Conservation (phyloP, 2,888 invertebrate genomes). For the Cephus sareptanus region DNA sequence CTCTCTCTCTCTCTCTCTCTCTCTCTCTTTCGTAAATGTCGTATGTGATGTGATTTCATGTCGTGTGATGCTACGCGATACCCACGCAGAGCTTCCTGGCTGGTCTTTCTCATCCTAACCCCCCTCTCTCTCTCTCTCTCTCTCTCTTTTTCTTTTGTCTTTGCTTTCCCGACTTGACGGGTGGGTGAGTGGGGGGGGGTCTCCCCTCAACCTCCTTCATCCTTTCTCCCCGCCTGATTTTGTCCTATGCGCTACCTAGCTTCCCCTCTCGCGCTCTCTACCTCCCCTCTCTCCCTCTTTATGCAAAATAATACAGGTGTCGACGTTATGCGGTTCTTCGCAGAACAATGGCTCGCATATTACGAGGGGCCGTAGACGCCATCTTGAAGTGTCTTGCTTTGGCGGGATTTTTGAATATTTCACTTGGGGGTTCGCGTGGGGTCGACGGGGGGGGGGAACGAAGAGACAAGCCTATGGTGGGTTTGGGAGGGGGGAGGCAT, state of each 20-base stretch:
- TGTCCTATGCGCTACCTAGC: background rate
- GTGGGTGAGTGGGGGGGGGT: no score
- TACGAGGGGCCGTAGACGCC: constrained; percentile 9
- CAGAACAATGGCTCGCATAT: constrained; percentile 35
- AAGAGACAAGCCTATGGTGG: no score
- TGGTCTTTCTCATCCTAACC: no score
- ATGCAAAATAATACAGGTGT: background rate
- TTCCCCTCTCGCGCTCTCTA: background rate
- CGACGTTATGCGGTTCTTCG: background rate
- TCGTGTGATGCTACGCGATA: background rate
- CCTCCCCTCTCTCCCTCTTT: background rate
- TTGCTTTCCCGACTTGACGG: background rate
- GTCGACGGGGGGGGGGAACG: no score
- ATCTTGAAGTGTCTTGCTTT: background rate
- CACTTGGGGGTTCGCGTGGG: background rate
- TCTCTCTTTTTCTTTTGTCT: no score
- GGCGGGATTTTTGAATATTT: background rate
- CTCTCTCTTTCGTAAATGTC: constrained; percentile 9
- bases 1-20: background rate
- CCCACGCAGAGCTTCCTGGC: no score
- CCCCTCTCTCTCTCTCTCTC: no score
- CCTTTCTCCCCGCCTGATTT: background rate
- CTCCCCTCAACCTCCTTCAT: no score
- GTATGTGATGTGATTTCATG: constrained; percentile 14
- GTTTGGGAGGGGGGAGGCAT: no score